These are phyloP conservation scores for Diacarnus erythraeanus DNA, from an alignment of 37 sponge, comb jelly and placozoan genomes.

Conservation along the genomic window DNA sequence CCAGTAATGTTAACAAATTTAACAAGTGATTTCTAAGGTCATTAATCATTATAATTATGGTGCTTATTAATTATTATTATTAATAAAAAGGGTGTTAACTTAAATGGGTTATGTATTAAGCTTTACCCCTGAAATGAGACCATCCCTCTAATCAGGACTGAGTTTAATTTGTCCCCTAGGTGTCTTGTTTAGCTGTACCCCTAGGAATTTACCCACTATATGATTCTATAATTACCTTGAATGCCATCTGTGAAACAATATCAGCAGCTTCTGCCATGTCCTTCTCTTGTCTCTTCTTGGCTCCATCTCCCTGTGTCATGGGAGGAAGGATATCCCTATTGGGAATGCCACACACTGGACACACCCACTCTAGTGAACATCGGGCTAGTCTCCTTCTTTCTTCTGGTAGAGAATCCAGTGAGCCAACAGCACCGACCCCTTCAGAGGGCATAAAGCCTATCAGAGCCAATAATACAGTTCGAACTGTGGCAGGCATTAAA, in stretches of 20 bases:
- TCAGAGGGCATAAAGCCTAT: slow-evolving; percentile 97
- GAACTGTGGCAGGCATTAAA: too few species aligned
- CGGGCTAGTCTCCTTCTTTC: slow-evolving; percentile 81
- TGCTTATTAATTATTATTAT: too few species aligned
- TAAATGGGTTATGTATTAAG: too few species aligned
- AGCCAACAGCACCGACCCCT: slow-evolving; percentile 90
- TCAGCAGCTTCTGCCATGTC: slow-evolving; percentile 60
- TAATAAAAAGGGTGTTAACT: too few species aligned
- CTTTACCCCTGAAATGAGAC: too few species aligned
- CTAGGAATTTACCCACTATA: too few species aligned
- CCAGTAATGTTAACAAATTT: too few species aligned
- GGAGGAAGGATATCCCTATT: slow-evolving; percentile 46
- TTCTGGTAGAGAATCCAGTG: slow-evolving; percentile 83
- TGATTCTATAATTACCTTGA: slow-evolving; percentile 76
- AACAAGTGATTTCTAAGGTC: too few species aligned
- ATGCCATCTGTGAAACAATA: slow-evolving; percentile 82
- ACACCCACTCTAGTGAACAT: slow-evolving; percentile 70
- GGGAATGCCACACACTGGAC: slow-evolving; percentile 62
- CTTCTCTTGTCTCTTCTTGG: slow-evolving; percentile 22
- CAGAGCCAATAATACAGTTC: slow-evolving; percentile 94
- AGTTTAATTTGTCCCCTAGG: too few species aligned
- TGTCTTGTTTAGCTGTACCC: too few species aligned
- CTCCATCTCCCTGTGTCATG: slow-evolving; percentile 3
- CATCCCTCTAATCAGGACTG: too few species aligned
- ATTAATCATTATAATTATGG: too few species aligned